phyloP scores from a whole-genome alignment of 2,797 vertebrate species.

The Heterohyrax brucei region DNA sequence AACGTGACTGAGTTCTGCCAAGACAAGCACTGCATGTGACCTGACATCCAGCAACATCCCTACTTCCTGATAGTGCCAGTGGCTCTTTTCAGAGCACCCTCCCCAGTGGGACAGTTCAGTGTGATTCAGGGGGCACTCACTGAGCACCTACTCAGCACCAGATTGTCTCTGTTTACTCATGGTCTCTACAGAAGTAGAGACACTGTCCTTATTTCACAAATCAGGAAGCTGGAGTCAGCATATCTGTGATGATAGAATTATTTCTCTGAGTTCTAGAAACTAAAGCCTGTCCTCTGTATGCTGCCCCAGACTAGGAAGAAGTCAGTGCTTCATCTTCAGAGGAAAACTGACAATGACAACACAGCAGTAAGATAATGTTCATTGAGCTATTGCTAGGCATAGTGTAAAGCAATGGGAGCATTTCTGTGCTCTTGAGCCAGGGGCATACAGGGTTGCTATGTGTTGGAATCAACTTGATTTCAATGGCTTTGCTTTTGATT shows the following conservation, averaged over 20 bases:
- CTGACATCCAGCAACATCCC: neutral
- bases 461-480: too few species aligned
- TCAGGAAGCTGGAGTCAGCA: neutral
- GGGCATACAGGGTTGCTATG: too few species aligned
- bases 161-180: neutral
- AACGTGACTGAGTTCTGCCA: constrained; percentile 61
- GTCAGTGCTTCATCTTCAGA: neutral
- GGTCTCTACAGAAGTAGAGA: neutral
- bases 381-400: neutral
- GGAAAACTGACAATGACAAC: neutral
- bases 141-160: neutral
- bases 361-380: neutral
- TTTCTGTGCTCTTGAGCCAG: too few species aligned
- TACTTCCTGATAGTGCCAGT: neutral
- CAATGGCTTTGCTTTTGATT: too few species aligned
- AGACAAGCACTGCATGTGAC: neutral
- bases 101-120: neutral
- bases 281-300: neutral
- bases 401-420: neutral
- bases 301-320: neutral
- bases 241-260: neutral
- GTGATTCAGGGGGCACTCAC: neutral
- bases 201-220: neutral
- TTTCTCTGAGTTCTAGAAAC: constrained; percentile 17
- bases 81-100: neutral